Evolutionary conservation across 2,888 invertebrate genomes (phyloP).

Genomic region (Oscheius myriophilus): DNA sequence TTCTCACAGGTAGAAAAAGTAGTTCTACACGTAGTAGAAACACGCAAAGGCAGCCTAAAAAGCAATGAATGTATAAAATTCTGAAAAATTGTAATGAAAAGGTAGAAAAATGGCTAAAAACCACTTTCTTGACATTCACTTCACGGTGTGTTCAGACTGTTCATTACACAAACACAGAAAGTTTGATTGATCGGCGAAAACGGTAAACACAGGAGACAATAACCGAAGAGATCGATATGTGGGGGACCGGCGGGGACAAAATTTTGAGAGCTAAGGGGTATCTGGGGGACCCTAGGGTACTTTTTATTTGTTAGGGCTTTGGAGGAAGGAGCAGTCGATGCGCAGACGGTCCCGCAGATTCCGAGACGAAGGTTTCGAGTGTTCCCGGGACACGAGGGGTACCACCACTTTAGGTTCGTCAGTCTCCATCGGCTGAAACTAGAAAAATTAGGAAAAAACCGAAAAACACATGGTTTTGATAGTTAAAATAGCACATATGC

Average conservation of each 20-base stretch:
- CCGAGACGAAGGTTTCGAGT: slow-evolving; percentile 12
- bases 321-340: neutral
- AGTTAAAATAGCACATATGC: too few species aligned
- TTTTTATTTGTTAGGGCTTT: neutral
- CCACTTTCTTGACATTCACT: neutral
- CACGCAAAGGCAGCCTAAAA: neutral
- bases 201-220: neutral
- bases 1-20: neutral
- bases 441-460: too few species aligned
- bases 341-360: slow-evolving; percentile 17
- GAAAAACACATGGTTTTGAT: too few species aligned
- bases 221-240: neutral
- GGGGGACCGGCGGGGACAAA: neutral
- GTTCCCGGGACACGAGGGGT: neutral
- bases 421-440: too few species aligned
- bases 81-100: neutral
- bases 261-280: neutral
- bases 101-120: neutral
- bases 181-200: neutral
- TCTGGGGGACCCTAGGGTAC: too few species aligned
- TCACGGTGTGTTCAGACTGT: neutral
- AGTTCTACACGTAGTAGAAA: too few species aligned
- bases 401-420: too few species aligned
- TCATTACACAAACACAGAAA: neutral
- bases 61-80: neutral